Base-by-base conservation (phyloP, 2,797 vertebrate genomes). In the Eidolon dupreanum region DNA sequence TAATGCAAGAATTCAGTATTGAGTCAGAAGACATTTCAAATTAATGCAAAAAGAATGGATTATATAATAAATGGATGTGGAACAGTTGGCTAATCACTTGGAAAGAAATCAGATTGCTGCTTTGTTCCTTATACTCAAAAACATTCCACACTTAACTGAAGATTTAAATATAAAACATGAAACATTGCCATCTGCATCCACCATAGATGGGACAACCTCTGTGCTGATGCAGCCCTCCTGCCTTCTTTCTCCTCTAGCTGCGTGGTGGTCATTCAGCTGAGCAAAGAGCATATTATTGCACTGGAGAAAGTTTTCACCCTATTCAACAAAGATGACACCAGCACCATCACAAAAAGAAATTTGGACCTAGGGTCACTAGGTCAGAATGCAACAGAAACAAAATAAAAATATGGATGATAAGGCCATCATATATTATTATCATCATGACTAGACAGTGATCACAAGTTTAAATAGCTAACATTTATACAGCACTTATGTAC, bases 11-110 rank as follows among this genome's bases (percentile, higher is more conserved):
- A 55, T 65, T 90, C 65, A 90, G 28, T 46, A 9, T 73, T 95
- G 46, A 33, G 26, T 87, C 75, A 81, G 46, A 96, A 86, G 92
- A 78, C 41, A 82, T 85, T 91, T 91, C 41, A 95, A 90, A 38
- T 93, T 57, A 79, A 31, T 85, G 46, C 53, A 87, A 86, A 87
- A 86, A 86, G 86, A 83, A 51, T 77, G n/a, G 11, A 20, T 95
- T 81, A 19, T 57, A 20, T 84, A 88, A 88, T 97, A 79, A 85
- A 19, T 57, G 65, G 22, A 82, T 43, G 84, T 74, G 33, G 59
- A 65, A 55, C 65, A 71, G 13, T 93, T 66, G 61, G 73, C 83
- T 74, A 70, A 84, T 88, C 36, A 74, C 8, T 83, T 78, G n/a
- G 65, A 78, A 90, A 84, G 89, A 74, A 84, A 38, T 65, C 90